Percentiles rank a stretch among this genome's conserved stretches.
Evolutionary conservation across 1,140 invertebrate genomes (phyloP).

Genomic region (Eubasilissa regina): DNA sequence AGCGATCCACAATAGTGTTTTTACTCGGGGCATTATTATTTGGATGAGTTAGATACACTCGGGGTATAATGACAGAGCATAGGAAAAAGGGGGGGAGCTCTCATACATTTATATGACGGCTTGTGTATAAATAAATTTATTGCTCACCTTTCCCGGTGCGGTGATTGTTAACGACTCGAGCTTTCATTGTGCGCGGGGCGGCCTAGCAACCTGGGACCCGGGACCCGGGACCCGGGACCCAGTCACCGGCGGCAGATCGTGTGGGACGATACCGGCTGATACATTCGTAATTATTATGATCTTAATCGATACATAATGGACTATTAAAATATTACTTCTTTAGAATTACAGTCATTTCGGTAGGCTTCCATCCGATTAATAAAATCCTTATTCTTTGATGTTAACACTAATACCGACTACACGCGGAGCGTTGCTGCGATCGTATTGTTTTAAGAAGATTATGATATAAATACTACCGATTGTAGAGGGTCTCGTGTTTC

Average conservation of each 20-base stretch:
- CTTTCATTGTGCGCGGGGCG: constrained; percentile 42
- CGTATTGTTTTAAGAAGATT: too few relatives aligned
- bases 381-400: too few relatives aligned
- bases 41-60: constrained; percentile 46
- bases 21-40: constrained; percentile 52
- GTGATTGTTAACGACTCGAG: constrained; percentile 12
- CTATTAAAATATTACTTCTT: constrained; percentile 8
- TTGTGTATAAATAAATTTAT: constrained; percentile 58
- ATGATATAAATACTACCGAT: too few relatives aligned
- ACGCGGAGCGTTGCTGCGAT: too few relatives aligned
- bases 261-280: constrained; percentile 14
- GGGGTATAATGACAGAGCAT: constrained; percentile 36
- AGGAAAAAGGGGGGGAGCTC: constrained; percentile 33
- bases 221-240: not conserved
- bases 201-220: not conserved
- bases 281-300: constrained; percentile 23
- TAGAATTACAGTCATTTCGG: too few relatives aligned
- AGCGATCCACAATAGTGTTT: constrained; percentile 50
- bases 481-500: too few relatives aligned
- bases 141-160: constrained; percentile 48
- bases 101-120: constrained; percentile 33
- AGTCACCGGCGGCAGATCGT: not conserved
- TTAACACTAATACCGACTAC: too few relatives aligned
- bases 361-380: too few relatives aligned
- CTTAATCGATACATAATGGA: constrained; percentile 18